These are phyloP conservation scores for Pristiophorus japonicus DNA, from an alignment of 2,113 vertebrate species.

Conservation along the genomic window DNA sequence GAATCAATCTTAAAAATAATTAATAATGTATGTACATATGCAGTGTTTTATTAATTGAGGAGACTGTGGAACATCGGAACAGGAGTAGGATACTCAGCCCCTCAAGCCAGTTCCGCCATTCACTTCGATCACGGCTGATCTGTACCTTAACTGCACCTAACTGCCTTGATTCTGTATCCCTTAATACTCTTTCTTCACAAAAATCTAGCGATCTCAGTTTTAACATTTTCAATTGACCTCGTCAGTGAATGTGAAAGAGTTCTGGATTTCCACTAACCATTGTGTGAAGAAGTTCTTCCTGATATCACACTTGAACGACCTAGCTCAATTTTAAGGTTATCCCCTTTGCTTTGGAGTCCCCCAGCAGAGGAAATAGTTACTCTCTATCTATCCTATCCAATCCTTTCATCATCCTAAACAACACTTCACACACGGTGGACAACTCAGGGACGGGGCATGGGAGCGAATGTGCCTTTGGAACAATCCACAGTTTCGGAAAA, in stretches of 20 bases:
- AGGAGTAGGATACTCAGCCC: background rate
- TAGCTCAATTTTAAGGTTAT: background rate
- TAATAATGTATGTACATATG: slow-evolving; percentile 9
- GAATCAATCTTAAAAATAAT: slow-evolving; percentile 28
- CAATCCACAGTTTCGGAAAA: background rate
- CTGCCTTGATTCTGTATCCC: background rate
- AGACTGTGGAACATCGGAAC: background rate
- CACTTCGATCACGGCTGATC: background rate
- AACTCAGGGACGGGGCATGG: background rate
- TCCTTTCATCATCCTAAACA: background rate
- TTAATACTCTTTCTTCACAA: background rate
- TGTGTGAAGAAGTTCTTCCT: background rate
- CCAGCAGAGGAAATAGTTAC: background rate
- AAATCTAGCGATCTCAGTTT: background rate
- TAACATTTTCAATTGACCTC: background rate
- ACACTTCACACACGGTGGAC: background rate
- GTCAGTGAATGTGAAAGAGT: background rate
- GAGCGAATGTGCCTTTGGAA: background rate
- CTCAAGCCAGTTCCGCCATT: background rate
- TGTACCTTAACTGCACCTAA: background rate
- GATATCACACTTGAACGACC: background rate
- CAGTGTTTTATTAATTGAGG: slow-evolving; percentile 16
- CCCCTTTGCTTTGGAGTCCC: background rate
- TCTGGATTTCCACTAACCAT: background rate
- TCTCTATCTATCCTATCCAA: background rate